Evolutionary conservation across 2,113 vertebrate genomes (phyloP).

Genomic region (Rissa tridactyla): DNA sequence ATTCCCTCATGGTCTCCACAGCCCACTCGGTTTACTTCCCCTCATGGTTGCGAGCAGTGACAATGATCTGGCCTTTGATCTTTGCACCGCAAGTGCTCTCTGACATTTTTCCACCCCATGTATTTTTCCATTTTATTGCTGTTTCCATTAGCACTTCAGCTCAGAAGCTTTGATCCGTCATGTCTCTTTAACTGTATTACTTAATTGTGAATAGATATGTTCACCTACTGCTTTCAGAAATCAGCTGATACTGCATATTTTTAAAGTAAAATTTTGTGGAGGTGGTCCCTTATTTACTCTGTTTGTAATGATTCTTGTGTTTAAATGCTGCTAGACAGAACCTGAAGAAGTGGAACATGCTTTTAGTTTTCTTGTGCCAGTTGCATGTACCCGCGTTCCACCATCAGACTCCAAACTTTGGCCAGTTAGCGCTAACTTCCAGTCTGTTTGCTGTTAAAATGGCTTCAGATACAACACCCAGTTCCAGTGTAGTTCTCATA

Average conservation of each 20-base stretch:
- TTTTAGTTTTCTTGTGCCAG: background rate
- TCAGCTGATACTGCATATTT: background rate
- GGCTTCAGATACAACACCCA: background rate
- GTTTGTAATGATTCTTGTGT: background rate
- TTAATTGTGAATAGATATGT: background rate
- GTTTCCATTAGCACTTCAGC: background rate
- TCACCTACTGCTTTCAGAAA: background rate
- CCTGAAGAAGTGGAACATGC: background rate
- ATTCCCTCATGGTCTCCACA: background rate
- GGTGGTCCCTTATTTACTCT: background rate
- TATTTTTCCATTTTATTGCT: slow-evolving; percentile 26
- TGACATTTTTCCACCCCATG: background rate
- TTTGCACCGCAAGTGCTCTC: background rate
- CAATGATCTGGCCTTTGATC: slow-evolving; percentile 33
- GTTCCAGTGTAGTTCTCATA: background rate
- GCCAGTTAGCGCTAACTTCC: background rate
- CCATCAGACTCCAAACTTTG: background rate
- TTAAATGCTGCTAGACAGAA: background rate
- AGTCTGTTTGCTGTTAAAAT: background rate
- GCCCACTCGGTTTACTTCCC: slow-evolving; percentile 14
- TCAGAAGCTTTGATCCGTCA: background rate
- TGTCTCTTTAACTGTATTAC: background rate
- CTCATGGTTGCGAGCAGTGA: background rate
- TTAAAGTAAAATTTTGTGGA: background rate
- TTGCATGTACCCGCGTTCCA: background rate